A percentile compares a stretch with the other conserved stretches of the same genome.
These are phyloP conservation scores for Neofelis nebulosa DNA, from an alignment of 2,113 vertebrate genomes.

Conservation along the genomic window DNA sequence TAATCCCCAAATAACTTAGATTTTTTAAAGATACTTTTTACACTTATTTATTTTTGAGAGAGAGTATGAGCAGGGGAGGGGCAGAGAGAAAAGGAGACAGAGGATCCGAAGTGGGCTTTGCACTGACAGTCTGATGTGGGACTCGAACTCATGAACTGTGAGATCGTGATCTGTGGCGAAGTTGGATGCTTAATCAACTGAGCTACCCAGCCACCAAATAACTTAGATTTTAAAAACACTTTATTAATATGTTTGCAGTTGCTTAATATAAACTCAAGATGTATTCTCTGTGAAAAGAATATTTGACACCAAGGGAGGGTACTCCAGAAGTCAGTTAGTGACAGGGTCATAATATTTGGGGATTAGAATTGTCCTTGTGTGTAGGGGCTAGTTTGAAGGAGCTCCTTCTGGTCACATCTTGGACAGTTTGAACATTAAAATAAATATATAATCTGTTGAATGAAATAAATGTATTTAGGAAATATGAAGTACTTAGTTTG, in stretches of 20 bases:
- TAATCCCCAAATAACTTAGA: background rate
- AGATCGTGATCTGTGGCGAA: no score
- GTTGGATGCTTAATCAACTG: no score
- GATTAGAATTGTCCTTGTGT: background rate
- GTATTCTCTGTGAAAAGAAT: background rate
- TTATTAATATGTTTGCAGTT: constrained; percentile 4
- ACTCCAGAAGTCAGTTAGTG: background rate
- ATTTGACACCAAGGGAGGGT: background rate
- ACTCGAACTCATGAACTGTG: no score
- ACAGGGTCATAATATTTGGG: background rate
- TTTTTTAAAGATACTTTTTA: background rate
- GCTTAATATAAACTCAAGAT: constrained; percentile 5
- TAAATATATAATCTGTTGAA: background rate
- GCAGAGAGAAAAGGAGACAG: no score
- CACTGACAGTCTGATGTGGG: no score
- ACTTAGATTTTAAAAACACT: background rate
- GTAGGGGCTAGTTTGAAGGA: background rate
- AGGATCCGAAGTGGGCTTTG: no score
- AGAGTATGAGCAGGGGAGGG: no score
- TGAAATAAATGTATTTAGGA: background rate
- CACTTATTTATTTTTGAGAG: no score
- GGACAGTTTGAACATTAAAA: background rate
- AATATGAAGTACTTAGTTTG: background rate
- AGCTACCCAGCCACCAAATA: no score
- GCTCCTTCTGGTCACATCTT: background rate